A percentile compares a stretch with the other conserved stretches of the same genome.
Evolutionary conservation across 2,797 vertebrate genomes (phyloP).

Genomic region (Sebastiscus albofasciatus): DNA sequence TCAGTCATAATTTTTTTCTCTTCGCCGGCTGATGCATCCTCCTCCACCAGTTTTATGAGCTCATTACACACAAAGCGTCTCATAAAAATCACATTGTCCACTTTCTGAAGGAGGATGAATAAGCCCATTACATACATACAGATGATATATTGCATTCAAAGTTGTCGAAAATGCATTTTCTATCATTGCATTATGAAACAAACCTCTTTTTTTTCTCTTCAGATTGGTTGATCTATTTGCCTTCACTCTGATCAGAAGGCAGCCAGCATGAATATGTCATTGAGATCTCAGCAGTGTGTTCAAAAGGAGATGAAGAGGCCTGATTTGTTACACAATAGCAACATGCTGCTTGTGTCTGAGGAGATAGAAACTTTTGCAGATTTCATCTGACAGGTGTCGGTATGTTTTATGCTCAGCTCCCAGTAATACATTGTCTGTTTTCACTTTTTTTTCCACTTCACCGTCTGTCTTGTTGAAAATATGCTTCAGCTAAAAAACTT

Average conservation of each 20-base stretch:
- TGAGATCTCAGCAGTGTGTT: constrained; percentile 13
- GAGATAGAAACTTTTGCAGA: not conserved
- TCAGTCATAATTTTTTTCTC: not conserved
- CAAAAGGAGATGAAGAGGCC: not conserved
- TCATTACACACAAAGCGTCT: constrained; percentile 8
- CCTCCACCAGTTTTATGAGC: constrained; percentile 31
- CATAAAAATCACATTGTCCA: constrained; percentile 6
- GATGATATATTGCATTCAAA: constrained; percentile 2
- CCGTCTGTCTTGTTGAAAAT: not conserved
- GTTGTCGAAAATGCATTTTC: not conserved
- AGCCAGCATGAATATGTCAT: constrained; percentile 12
- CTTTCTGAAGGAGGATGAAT: constrained; percentile 6
- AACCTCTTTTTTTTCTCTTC: not conserved
- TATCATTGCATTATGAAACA: not conserved
- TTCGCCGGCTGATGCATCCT: not conserved
- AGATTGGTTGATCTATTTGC: not conserved
- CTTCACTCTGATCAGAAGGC: not conserved
- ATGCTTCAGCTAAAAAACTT: not conserved
- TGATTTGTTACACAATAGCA: not conserved
- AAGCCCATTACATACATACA: not conserved
- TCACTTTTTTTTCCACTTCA: not conserved
- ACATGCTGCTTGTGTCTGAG: not conserved
- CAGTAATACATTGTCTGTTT: not conserved
- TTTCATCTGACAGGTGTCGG: not conserved
- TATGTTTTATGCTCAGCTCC: not conserved